These are phyloP conservation scores for Scrobipalpa atriplicella DNA, from an alignment of 2,888 invertebrate genomes.

Conservation along the genomic window DNA sequence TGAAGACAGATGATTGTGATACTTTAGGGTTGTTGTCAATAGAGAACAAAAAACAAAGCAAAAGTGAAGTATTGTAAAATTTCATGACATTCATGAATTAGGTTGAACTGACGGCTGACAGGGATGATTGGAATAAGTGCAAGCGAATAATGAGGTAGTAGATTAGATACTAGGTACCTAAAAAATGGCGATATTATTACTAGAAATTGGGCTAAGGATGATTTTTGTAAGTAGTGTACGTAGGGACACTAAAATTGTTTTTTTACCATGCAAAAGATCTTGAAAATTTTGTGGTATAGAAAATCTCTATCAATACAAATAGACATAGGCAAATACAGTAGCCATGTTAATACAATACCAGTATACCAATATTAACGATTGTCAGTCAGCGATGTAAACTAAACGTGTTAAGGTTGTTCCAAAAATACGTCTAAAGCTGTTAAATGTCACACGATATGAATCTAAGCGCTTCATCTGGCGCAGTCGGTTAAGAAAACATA, in stretches of 20 bases:
- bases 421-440: slow-evolving; percentile 36
- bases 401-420: slow-evolving; percentile 25
- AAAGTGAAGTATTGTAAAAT: background rate
- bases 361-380: background rate
- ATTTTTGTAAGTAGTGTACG: too few relatives aligned
- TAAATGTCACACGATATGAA: slow-evolving; percentile 26
- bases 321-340: background rate
- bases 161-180: too few relatives aligned
- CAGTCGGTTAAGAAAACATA: slow-evolving; percentile 21
- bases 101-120: too few relatives aligned
- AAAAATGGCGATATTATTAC: too few relatives aligned
- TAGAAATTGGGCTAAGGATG: too few relatives aligned
- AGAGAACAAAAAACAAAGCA: too few relatives aligned
- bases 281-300: too few relatives aligned
- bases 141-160: too few relatives aligned
- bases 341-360: background rate
- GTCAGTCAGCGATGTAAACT: background rate
- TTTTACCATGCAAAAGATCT: too few relatives aligned
- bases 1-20: slow-evolving; percentile 19
- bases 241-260: too few relatives aligned
- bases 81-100: background rate
- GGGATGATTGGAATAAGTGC: too few relatives aligned
- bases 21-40: background rate
- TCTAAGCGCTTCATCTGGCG: slow-evolving; percentile 21
- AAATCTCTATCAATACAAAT: too few relatives aligned